A percentile compares a stretch with the other conserved stretches of the same genome.
Evolutionary conservation across 1,140 invertebrate genomes (phyloP).

Genomic region (Cardiocondyla obscurior): DNA sequence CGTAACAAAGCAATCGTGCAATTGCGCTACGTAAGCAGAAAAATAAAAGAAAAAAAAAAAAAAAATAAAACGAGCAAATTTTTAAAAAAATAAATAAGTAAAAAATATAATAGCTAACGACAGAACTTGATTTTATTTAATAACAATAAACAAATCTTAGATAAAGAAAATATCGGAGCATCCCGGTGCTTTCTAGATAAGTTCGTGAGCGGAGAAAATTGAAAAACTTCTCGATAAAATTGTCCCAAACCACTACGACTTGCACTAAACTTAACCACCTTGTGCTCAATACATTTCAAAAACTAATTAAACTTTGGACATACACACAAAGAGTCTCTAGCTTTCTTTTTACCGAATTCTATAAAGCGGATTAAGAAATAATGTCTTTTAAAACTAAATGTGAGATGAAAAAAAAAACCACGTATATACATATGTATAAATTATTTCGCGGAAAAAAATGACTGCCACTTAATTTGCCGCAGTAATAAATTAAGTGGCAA

Average conservation of each 20-base stretch:
- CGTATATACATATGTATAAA: too few species aligned
- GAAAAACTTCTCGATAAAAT: conserved; percentile 83
- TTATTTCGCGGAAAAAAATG: too few species aligned
- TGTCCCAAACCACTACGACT: conserved; percentile 78
- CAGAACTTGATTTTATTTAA: conserved; percentile 17
- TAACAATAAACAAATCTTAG: conserved; percentile 71
- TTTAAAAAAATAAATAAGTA: not conserved
- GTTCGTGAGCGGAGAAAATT: conserved; percentile 79
- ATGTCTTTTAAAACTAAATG: conserved; percentile 33
- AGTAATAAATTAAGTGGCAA: too few species aligned
- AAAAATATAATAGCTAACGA: not conserved
- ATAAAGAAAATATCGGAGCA: conserved; percentile 57
- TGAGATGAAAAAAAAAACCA: conserved; percentile 23
- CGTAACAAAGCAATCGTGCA: conserved; percentile 50
- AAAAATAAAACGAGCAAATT: not conserved
- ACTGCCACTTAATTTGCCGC: too few species aligned
- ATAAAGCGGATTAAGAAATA: conserved; percentile 55
- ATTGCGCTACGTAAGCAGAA: conserved; percentile 5
- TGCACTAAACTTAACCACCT: conserved; percentile 77
- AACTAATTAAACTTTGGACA: conserved; percentile 84
- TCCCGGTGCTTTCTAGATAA: conserved; percentile 51
- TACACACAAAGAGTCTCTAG: conserved; percentile 66
- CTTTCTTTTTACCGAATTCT: conserved; percentile 61
- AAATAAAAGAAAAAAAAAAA: too few species aligned
- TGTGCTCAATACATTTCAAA: conserved; percentile 77